Evolutionary conservation across 2,113 vertebrate genomes (phyloP), one percentile per base, ranked within the genome.

Genomic region (Crotophaga sulcirostris): DNA sequence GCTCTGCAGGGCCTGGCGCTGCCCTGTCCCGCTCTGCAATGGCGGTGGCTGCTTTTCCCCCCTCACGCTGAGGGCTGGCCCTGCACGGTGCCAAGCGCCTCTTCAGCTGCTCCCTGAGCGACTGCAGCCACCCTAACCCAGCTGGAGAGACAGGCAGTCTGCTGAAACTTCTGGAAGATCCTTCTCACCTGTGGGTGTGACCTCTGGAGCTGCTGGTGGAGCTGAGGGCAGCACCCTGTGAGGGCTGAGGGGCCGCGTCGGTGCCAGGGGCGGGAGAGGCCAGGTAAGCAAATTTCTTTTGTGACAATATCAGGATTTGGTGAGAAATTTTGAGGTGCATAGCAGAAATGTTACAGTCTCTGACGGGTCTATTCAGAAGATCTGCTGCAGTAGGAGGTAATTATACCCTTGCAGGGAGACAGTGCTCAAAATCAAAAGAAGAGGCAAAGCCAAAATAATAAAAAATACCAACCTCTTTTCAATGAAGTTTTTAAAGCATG

Each of bases 101-200:
- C 5, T 10, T 21, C 31, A 29, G 45, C 24, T 0, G 5, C 31
- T 42, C 0, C 2, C 47, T 5, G n/a, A 40, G 55, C 2, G 4
- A 4, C 1, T 34, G 31, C 16, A 11, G 18, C 77, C 16, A 3
- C 7, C 24, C 13, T 10, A 1, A 0, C 25, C 21, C 0, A 0
- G 34, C 42, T 18, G 58, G 34, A 52, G 44, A 45, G 34, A 8
- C 0, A 4, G 42, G 19, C 2, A 11, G n/a, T 2, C 36, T 31
- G 3, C 0, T 2, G 86, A 36, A 40, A 5, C 3, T 7, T 23
- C 42, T 45, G 70, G 70, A 52, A 87, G 58, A 6, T 42, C 0
- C 29, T 10, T 18, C 42, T 6, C 0, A 0, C 8, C 17, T 5
- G 17, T 16, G 31, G 15, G 24, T 5, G n/a, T 3, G 54, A 2